Conservation (phyloP, 2,888 invertebrate species). For the Cremastinae sp. region DNA sequence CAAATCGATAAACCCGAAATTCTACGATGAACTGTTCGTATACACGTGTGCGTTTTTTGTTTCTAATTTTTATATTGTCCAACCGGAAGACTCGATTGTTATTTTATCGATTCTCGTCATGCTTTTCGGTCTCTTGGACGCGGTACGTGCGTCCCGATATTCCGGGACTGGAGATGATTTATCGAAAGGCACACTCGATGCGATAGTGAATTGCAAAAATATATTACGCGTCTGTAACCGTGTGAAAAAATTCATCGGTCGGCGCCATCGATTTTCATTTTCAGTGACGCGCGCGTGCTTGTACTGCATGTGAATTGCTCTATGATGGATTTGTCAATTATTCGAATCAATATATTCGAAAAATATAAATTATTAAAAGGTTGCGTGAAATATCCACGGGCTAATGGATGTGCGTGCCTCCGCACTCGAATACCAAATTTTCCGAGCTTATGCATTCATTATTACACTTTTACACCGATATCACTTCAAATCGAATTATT, state of each 20-base stretch:
- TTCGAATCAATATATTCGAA: neutral
- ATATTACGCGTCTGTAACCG: neutral
- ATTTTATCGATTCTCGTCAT: constrained; percentile 9
- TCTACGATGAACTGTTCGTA: too few relatives aligned
- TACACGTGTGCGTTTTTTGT: neutral
- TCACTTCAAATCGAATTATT: neutral
- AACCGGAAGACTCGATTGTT: constrained; percentile 8
- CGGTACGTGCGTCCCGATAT: neutral
- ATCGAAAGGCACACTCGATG: constrained; percentile 13
- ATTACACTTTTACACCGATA: neutral
- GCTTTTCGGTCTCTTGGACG: constrained; percentile 8
- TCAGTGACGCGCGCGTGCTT: neutral
- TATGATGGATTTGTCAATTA: too few relatives aligned
- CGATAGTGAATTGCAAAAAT: constrained; percentile 4
- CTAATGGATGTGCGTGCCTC: constrained; percentile 36
- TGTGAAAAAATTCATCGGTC: constrained; percentile 1
- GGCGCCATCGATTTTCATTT: constrained; percentile 14
- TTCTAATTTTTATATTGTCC: constrained; percentile 14
- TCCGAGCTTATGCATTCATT: constrained; percentile 8
- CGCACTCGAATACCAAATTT: constrained; percentile 42
- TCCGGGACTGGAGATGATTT: constrained; percentile 2
- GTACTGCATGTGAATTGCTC: too few relatives aligned
- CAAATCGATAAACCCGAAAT: constrained; percentile 30
- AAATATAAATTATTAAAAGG: constrained; percentile 1
- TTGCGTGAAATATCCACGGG: constrained; percentile 9